A percentile compares a stretch with the other conserved stretches of the same genome.
These are phyloP conservation scores for Musca domestica DNA, from an alignment of 1,140 invertebrate species.

Conservation along the genomic window DNA sequence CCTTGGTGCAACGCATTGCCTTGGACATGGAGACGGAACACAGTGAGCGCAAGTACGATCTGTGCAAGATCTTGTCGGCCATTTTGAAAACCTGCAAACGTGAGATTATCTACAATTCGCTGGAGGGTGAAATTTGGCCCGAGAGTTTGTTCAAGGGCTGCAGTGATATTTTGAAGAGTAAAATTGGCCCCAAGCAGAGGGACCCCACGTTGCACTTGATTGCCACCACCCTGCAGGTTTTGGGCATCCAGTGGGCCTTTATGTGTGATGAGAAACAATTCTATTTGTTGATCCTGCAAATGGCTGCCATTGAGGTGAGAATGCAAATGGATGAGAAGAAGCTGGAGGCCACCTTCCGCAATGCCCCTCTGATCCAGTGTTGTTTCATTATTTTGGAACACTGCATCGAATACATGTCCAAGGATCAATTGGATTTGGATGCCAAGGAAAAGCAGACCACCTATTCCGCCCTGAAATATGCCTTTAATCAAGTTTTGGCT, in stretches of 20 bases:
- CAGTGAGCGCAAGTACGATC: slow-evolving; percentile 82
- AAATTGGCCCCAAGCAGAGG: slow-evolving; percentile 81
- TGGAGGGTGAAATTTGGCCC: slow-evolving; percentile 73
- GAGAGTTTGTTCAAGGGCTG: slow-evolving; percentile 74
- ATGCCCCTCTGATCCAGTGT: slow-evolving; percentile 73
- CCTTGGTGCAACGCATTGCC: slow-evolving; percentile 78
- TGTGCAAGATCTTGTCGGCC: slow-evolving; percentile 73
- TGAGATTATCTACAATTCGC: slow-evolving; percentile 60
- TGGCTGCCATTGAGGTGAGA: slow-evolving; percentile 86
- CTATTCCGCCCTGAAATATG: slow-evolving; percentile 86
- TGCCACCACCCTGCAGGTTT: slow-evolving; percentile 72
- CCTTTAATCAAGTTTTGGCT: slow-evolving; percentile 78
- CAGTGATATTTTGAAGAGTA: slow-evolving; percentile 78
- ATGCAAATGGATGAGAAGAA: slow-evolving; percentile 88
- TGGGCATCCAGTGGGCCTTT: slow-evolving; percentile 83
- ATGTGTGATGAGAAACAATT: slow-evolving; percentile 77
- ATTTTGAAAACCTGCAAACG: slow-evolving; percentile 72
- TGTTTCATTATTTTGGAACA: slow-evolving; percentile 84
- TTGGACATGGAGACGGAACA: slow-evolving; percentile 85
- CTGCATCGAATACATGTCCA: slow-evolving; percentile 76
- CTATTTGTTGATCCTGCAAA: slow-evolving; percentile 78
- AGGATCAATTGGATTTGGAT: slow-evolving; percentile 78
- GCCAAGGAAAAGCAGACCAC: slow-evolving; percentile 87
- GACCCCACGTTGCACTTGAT: slow-evolving; percentile 83
- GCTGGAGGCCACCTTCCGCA: slow-evolving; percentile 72